Base-by-base conservation (phyloP, 37 sponge, comb jelly and placozoan species). In the Diacarnus erythraeanus region DNA sequence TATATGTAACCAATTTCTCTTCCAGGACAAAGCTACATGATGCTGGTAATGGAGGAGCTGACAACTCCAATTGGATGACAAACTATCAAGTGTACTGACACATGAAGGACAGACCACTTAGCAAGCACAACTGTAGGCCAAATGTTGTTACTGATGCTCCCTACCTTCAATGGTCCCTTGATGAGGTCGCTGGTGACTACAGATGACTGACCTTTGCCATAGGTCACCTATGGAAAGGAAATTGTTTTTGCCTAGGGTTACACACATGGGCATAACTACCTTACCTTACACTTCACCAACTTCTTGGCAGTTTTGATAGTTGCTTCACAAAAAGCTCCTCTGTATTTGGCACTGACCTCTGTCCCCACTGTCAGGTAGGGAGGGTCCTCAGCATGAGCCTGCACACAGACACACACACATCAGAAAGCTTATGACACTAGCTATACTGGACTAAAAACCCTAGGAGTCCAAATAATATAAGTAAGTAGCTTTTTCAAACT, bases 271-370 rank as follows among this genome's bases (percentile, higher is more conserved):
- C 26, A 71, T 12, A 40, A 40, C 25, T 23, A 25, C 23, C 81
- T 76, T 72, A 97, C 97, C 94, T 91, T 94, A 51, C 90, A 87
- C 77, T 91, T 90, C 36, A 97, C 95, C 44, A 84, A 80, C 57
- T 85, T 88, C 70, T 92, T 91, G 36, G 94, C 92, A 38, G 82
- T 72, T 40, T 91, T 97, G 72, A 97, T 88, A 31, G 83, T 94
- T 2, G 97, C 97, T 64, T 97, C 97, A 71, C 97, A 97, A 82
- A 97, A 97, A 27, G 97, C 97, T 38, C 97, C 97, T 34, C 91
- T 57, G 66, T 97, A 97, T 77, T 97, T 97, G 56, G 97, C 97
- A 79, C 97, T 97, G 12, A 97, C 97, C 72, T 97, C 97, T 21
- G 94, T 97, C 15, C 97, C 97, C 42, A 92, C 77, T 26, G 69